phyloP scores from a whole-genome alignment of 1,140 invertebrate genomes.

The Hyles euphorbiae region DNA sequence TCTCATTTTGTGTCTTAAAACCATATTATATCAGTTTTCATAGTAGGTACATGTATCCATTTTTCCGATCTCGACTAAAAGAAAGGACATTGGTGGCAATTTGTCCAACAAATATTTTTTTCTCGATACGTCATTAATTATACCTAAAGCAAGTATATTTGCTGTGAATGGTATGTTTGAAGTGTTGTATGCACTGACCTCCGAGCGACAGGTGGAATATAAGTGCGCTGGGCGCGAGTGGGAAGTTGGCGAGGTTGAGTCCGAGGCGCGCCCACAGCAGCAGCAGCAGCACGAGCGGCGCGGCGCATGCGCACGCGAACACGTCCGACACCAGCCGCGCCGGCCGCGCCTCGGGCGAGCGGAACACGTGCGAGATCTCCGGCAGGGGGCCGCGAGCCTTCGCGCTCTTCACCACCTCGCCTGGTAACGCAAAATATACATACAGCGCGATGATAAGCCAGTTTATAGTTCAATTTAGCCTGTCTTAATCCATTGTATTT shows the following conservation, averaged over 20 bases:
- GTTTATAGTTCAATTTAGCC: too few relatives aligned
- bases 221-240: constrained; percentile 85
- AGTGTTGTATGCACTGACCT: constrained; percentile 29
- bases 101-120: too few relatives aligned
- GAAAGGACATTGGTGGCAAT: too few relatives aligned
- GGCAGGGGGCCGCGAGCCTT: constrained; percentile 77
- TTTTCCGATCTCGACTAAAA: too few relatives aligned
- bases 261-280: constrained; percentile 92
- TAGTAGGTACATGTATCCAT: too few relatives aligned
- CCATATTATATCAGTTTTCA: too few relatives aligned
- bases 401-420: neutral
- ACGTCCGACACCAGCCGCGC: constrained; percentile 90
- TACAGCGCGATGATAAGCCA: too few relatives aligned
- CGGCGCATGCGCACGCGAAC: constrained; percentile 89
- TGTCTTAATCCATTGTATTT: too few relatives aligned
- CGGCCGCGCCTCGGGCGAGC: constrained; percentile 93
- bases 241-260: constrained; percentile 92
- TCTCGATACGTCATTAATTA: too few relatives aligned
- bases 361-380: constrained; percentile 95
- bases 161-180: neutral
- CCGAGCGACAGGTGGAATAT: constrained; percentile 91
- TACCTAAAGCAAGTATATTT: too few relatives aligned
- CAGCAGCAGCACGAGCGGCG: constrained; percentile 90
- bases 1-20: too few relatives aligned
- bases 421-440: neutral